These are phyloP conservation scores for Hemichromis elongatus DNA, from an alignment of 2,113 vertebrate genomes.

Conservation along the genomic window DNA sequence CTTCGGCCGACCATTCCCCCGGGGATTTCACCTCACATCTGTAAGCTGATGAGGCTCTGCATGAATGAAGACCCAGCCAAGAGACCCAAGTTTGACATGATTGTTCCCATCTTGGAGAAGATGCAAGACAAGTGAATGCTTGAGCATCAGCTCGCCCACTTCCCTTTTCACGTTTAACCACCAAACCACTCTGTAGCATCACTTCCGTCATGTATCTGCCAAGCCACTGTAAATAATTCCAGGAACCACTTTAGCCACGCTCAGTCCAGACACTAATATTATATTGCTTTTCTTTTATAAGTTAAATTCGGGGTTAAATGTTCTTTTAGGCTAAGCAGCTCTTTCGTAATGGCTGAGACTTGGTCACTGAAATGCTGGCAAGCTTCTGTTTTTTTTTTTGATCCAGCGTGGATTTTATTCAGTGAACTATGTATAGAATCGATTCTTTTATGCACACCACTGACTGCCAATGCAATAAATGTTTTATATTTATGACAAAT, in stretches of 20 bases:
- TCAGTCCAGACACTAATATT: conserved; percentile 9
- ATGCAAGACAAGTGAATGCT: conserved; percentile 92
- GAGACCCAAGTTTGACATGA: conserved; percentile 98
- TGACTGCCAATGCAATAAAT: conserved; percentile 51
- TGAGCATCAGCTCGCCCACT: background rate
- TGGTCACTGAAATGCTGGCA: background rate
- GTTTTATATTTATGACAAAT: conserved; percentile 64
- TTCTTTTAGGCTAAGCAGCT: conserved; percentile 13
- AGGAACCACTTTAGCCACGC: conserved; percentile 42
- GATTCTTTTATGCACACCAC: conserved; percentile 19
- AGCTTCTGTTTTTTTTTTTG: background rate
- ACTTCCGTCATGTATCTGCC: conserved; percentile 49
- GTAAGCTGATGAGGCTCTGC: conserved; percentile 98
- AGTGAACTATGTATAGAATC: conserved; percentile 23
- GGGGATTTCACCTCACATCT: conserved; percentile 93
- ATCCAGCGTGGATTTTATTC: conserved; percentile 4
- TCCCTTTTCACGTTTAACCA: background rate
- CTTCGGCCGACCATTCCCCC: conserved; percentile 94
- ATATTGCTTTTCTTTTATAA: conserved; percentile 31
- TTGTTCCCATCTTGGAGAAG: conserved; percentile 95
- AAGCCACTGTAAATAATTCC: conserved; percentile 60
- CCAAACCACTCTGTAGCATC: conserved; percentile 42
- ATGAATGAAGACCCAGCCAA: conserved; percentile 99
- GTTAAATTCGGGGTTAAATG: conserved; percentile 47
- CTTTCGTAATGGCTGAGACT: conserved; percentile 12